Percentiles rank a stretch among this genome's conserved stretches.
Conservation (phyloP, 1,140 invertebrate genomes). For the Drosophila insularis region DNA sequence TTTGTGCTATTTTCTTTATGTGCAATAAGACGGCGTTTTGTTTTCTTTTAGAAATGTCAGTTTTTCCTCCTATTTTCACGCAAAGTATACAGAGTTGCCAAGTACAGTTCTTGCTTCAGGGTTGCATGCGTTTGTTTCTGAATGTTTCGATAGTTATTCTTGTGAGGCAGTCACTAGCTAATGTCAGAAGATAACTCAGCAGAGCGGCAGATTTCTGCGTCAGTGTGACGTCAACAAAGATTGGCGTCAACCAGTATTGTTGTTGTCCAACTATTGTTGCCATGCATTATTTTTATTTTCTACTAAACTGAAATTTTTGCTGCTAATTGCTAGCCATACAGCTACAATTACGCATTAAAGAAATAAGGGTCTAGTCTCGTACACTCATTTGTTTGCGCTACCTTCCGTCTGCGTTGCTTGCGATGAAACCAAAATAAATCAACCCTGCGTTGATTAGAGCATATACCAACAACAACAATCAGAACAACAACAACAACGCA, state of each 20-base stretch:
- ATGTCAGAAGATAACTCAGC: neutral
- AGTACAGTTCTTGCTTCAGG: neutral
- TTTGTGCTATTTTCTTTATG: slow-evolving; percentile 33
- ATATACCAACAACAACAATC: neutral
- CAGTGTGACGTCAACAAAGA: neutral
- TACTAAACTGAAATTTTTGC: too few species aligned
- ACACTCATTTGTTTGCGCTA: neutral
- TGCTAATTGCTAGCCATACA: too few species aligned
- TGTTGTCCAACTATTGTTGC: too few species aligned
- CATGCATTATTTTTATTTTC: too few species aligned
- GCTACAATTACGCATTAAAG: too few species aligned
- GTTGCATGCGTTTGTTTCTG: neutral
- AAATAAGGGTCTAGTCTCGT: too few species aligned
- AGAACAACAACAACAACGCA: slow-evolving; percentile 37
- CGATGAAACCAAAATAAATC: slow-evolving; percentile 20
- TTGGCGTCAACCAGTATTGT: too few species aligned
- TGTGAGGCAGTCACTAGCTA: neutral
- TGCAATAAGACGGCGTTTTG: neutral
- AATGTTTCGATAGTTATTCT: neutral
- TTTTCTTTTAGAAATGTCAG: neutral
- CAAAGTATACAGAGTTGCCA: neutral
- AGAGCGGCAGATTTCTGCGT: neutral
- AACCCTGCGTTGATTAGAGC: slow-evolving; percentile 2
- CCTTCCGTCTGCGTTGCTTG: neutral
- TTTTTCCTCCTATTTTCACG: neutral